Conservation (phyloP, 2,113 vertebrate genomes). For the Acinonyx jubatus region DNA sequence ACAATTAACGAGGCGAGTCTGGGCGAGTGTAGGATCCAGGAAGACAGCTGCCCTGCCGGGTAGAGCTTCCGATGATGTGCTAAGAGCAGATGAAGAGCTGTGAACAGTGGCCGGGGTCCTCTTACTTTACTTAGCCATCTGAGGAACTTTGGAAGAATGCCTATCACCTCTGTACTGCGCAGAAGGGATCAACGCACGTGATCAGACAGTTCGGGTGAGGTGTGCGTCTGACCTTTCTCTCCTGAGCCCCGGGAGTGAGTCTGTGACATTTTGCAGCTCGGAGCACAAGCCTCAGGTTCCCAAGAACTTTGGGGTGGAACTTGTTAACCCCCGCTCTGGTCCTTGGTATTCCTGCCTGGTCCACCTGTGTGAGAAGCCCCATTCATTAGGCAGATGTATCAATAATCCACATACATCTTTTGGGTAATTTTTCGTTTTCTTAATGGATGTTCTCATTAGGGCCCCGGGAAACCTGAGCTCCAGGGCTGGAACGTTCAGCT, state of each 20-base stretch:
- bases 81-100: background rate
- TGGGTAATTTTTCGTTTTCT: background rate
- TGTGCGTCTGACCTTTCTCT: background rate
- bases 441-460: slow-evolving; percentile 56
- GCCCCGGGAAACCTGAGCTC: slow-evolving; percentile 53
- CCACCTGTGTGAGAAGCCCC: background rate
- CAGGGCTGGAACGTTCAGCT: background rate
- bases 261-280: too few species aligned
- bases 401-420: background rate
- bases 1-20: background rate
- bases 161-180: background rate
- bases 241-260: background rate
- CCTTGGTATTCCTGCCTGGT: background rate
- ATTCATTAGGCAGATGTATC: background rate
- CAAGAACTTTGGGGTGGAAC: background rate
- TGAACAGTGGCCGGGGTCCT: fast-evolving
- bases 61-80: background rate
- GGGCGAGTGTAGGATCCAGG: background rate
- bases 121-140: background rate
- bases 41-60: background rate
- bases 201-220: fast-evolving
- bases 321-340: fast-evolving
- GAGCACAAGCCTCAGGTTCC: background rate
- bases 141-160: background rate
- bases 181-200: fast-evolving